Evolutionary conservation across 2,888 invertebrate species (phyloP), one percentile per base, ranked within the genome.

Genomic region (Drosophila pseudotalamancana): DNA sequence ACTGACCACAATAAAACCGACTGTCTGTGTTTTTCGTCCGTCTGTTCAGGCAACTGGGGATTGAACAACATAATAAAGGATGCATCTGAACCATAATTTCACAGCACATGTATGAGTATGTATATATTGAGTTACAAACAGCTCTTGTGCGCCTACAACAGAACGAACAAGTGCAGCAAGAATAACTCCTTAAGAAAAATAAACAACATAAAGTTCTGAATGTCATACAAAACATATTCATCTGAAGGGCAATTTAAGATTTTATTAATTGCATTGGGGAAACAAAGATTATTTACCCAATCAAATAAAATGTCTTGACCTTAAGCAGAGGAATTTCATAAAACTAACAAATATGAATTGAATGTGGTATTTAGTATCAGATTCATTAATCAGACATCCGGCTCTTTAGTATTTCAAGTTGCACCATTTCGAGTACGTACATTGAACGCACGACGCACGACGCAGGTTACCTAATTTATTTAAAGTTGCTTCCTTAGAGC

Each of bases 21-120:
- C 54, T 42, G 50, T 34, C 42, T 40, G 37, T 34, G 32, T 39
- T 43, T 64, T 23, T 54, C 37, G 40, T 61, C 46, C 12, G 43
- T 35, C 31, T 65, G 64, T 77, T 48, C 63, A 66, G 42, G 74
- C 66, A 63, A 66, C 51, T 54, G 67, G 45, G 35, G 55, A 63
- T 51, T 51, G 42, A 34, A 48, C 54, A 61, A 49, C 46, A 29
- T 37, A 63, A 65, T 57, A 59, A 55, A 34, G 21, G 12, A 61
- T 37, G 68, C 29, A 57, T 63, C 43, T 57, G 60, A 56, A 42
- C 37, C 54, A 69, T 63, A 61, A 46, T 55, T 64, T 37, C 21
- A 50, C 40, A 35, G 42, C 12, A 21, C 37, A 12, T 6, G 12
- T n/a, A 25, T 46, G 37, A 25, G 3, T 9, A 21, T 8, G 21